These are phyloP conservation scores for Aegithalos caudatus DNA, from an alignment of 2,113 vertebrate genomes.

Conservation along the genomic window DNA sequence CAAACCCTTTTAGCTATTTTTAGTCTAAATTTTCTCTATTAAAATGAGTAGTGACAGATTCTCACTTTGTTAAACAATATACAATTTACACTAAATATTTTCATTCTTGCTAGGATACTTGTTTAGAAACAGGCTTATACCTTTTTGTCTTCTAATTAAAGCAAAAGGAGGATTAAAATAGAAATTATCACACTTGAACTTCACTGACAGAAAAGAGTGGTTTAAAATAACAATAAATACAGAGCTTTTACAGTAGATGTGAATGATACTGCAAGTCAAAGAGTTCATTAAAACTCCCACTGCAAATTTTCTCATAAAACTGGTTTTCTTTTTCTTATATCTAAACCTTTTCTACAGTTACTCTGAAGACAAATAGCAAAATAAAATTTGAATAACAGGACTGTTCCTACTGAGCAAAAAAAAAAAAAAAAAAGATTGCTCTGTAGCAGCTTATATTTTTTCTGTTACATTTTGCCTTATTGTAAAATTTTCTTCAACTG, in stretches of 20 bases:
- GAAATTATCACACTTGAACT: slow-evolving; percentile 33
- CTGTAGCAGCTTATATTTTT: slow-evolving; percentile 60
- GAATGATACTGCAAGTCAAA: slow-evolving; percentile 38
- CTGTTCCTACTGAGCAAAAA: neutral
- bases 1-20: neutral
- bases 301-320: slow-evolving; percentile 29
- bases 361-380: slow-evolving; percentile 42
- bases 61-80: slow-evolving; percentile 1
- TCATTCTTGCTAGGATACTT: neutral
- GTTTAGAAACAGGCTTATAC: slow-evolving; percentile 29
- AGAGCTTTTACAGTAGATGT: slow-evolving; percentile 13
- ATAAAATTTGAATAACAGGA: slow-evolving; percentile 37
- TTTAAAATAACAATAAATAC: slow-evolving; percentile 42
- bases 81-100: slow-evolving; percentile 41
- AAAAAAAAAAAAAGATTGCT: slow-evolving; percentile 13
- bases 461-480: slow-evolving; percentile 68
- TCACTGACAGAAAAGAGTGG: slow-evolving; percentile 8
- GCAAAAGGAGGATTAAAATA: slow-evolving; percentile 30
- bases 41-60: slow-evolving; percentile 33
- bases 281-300: slow-evolving; percentile 53
- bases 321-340: slow-evolving; percentile 25
- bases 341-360: neutral
- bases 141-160: slow-evolving; percentile 62
- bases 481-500: slow-evolving; percentile 75
- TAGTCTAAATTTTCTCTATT: slow-evolving; percentile 2